Conservation (phyloP, 1,140 invertebrate genomes). For the Psix sp. region DNA sequence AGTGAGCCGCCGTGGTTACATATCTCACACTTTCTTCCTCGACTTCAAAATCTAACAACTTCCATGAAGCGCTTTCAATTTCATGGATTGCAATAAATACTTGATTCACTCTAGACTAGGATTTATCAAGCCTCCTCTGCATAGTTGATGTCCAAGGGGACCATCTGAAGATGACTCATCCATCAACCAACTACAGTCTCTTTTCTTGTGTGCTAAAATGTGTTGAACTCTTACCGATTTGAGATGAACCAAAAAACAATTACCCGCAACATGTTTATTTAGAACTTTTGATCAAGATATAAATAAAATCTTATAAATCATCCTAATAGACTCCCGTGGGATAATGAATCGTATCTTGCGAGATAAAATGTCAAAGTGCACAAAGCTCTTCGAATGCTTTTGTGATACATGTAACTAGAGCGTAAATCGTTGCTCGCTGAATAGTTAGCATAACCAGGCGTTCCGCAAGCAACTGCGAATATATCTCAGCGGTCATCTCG, state of each 20-base stretch:
- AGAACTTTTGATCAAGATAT: too few species aligned
- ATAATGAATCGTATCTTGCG: conserved; percentile 16
- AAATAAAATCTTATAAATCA: conserved; percentile 26
- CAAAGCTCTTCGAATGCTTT: conserved; percentile 47
- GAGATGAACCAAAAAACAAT: too few species aligned
- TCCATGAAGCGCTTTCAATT: conserved; percentile 25
- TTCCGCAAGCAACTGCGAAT: conserved; percentile 46
- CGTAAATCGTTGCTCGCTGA: conserved; percentile 44
- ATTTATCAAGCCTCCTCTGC: conserved; percentile 24
- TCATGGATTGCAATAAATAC: conserved; percentile 26
- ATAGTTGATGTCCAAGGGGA: too few species aligned
- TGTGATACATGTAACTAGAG: conserved; percentile 30
- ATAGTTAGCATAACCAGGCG: conserved; percentile 52
- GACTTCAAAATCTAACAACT: conserved; percentile 24
- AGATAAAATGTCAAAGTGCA: conserved; percentile 45
- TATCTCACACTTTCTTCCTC: conserved; percentile 72
- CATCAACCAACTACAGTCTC: too few species aligned
- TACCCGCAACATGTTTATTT: too few species aligned
- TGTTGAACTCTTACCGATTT: too few species aligned
- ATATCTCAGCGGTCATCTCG: conserved; percentile 61
- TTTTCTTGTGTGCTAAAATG: too few species aligned
- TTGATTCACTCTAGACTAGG: conserved; percentile 30
- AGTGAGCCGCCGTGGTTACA: conserved; percentile 68
- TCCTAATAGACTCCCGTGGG: conserved; percentile 13
- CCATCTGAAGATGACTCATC: too few species aligned